phyloP scores from a whole-genome alignment of 37 sponge, comb jelly and placozoan species.

The Spongia lamella region DNA sequence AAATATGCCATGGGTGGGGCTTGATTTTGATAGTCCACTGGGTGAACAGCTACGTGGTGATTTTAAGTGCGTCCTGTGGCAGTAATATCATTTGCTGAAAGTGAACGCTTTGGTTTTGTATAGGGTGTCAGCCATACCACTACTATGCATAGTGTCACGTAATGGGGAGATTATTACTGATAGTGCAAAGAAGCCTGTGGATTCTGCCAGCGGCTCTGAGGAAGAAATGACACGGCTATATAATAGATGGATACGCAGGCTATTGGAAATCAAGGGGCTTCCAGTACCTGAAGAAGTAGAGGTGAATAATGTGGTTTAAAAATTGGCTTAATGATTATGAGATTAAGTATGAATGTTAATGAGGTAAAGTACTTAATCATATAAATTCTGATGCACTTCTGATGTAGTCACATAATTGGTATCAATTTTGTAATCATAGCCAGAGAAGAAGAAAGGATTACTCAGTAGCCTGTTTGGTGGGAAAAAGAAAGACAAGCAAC shows the following conservation, averaged over 20 bases:
- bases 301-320: background rate
- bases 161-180: constrained; percentile 38
- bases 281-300: constrained; percentile 2
- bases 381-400: background rate
- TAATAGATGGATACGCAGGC: constrained; percentile 47
- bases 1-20: constrained; percentile 62
- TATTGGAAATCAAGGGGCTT: background rate
- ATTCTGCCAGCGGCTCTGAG: constrained; percentile 24
- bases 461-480: no score
- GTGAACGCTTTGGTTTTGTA: background rate
- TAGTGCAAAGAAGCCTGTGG: constrained; percentile 60
- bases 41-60: constrained; percentile 47
- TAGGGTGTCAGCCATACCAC: constrained; percentile 40
- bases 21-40: constrained; percentile 28
- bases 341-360: background rate
- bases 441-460: no score
- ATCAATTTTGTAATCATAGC: no score
- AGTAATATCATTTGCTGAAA: background rate
- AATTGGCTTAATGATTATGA: background rate
- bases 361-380: constrained; percentile 2
- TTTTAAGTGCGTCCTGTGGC: constrained; percentile 38
- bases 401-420: background rate
- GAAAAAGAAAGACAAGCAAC: no score
- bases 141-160: background rate
- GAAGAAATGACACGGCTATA: constrained; percentile 49